Conservation (phyloP, 1,140 invertebrate species). For the Drosophila eugracilis region DNA sequence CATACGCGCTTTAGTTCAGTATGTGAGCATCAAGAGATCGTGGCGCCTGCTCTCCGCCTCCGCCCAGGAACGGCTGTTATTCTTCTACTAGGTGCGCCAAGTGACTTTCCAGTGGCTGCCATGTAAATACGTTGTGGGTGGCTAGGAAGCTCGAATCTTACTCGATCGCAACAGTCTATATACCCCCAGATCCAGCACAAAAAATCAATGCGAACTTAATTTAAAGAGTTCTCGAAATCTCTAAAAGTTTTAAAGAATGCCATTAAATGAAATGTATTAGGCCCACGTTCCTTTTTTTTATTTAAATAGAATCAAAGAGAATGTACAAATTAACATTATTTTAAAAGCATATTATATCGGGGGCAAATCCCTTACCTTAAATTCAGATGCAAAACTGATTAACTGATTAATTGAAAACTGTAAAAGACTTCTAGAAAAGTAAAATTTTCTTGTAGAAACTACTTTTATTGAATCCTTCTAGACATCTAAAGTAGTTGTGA, state of each 20-base stretch:
- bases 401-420: not conserved
- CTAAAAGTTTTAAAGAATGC: not conserved
- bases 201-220: slow-evolving; percentile 41
- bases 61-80: slow-evolving; percentile 93
- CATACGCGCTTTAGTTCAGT: slow-evolving; percentile 94
- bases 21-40: slow-evolving; percentile 94
- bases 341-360: not conserved
- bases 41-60: slow-evolving; percentile 94
- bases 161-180: slow-evolving; percentile 31
- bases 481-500: not conserved
- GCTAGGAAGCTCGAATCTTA: slow-evolving; percentile 27
- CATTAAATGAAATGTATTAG: slow-evolving; percentile 8
- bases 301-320: not conserved
- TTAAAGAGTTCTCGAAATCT: slow-evolving; percentile 1
- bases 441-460: not conserved
- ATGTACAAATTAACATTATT: not conserved
- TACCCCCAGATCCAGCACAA: slow-evolving; percentile 14
- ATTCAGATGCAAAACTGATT: not conserved
- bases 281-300: not conserved
- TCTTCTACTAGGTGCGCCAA: slow-evolving; percentile 90
- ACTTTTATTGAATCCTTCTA: not conserved
- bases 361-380: not conserved
- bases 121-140: slow-evolving; percentile 69
- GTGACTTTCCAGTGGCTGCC: slow-evolving; percentile 36
- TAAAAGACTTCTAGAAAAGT: not conserved